Evolutionary conservation across 2,113 vertebrate species (phyloP).

Genomic region (Peucedramus taeniatus): DNA sequence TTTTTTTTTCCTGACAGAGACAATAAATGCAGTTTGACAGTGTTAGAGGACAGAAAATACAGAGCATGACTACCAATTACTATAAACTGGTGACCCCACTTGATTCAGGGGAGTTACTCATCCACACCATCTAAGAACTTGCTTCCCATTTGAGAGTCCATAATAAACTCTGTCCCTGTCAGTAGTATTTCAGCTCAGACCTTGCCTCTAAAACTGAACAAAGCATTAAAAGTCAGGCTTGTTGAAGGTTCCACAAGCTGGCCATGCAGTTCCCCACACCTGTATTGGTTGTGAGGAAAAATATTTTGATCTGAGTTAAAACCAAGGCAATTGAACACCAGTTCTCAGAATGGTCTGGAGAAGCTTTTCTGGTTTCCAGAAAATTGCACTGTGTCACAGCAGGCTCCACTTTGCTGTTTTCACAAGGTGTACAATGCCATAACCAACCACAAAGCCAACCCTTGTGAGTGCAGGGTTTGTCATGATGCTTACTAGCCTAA

Average conservation of each 20-base stretch:
- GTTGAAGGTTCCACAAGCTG: not conserved
- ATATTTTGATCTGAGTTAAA: not conserved
- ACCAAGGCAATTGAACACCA: not conserved
- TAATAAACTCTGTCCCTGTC: not conserved
- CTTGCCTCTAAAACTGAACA: not conserved
- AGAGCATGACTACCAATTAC: not conserved
- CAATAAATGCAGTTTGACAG: not conserved
- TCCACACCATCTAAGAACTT: not conserved
- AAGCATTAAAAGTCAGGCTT: not conserved
- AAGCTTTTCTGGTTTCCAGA: not conserved
- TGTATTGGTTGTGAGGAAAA: not conserved
- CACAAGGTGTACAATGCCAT: not conserved
- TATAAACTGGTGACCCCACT: not conserved
- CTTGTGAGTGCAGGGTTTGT: not conserved
- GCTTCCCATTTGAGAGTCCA: not conserved
- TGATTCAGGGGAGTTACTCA: not conserved
- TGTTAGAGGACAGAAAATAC: not conserved
- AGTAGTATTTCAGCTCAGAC: not conserved
- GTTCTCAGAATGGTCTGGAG: not conserved
- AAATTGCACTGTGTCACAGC: not conserved
- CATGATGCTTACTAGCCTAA: not conserved
- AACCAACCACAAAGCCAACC: not conserved
- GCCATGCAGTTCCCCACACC: not conserved
- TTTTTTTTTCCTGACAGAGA: not conserved
- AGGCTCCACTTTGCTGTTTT: not conserved